phyloP scores from a whole-genome alignment of 1,140 invertebrate genomes.

The Drosophila cardini region DNA sequence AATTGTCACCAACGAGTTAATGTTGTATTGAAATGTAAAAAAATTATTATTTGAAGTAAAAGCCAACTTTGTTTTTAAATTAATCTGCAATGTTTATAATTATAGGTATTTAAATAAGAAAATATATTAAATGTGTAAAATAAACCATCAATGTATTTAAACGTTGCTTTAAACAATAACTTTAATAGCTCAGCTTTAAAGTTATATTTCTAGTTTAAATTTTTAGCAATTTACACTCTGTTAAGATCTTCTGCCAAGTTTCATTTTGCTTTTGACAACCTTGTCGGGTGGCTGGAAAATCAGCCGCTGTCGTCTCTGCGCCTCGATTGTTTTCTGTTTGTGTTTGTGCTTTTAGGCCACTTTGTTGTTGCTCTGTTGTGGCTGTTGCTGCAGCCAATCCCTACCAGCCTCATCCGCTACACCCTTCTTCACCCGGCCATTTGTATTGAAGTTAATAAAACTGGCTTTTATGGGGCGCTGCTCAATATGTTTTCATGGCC shows the following conservation, averaged over 20 bases:
- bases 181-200: no score
- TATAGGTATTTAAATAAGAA: no score
- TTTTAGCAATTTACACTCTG: no score
- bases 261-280: background rate
- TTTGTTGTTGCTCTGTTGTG: conserved; percentile 60
- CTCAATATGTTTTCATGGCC: conserved; percentile 81
- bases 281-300: conserved; percentile 12
- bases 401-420: conserved; percentile 1
- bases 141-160: no score
- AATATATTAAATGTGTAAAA: no score
- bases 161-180: no score
- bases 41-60: conserved; percentile 1
- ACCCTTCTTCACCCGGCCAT: conserved; percentile 31
- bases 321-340: conserved; percentile 56
- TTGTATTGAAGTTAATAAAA: conserved; percentile 79
- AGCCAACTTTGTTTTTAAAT: no score
- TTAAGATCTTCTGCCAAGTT: background rate
- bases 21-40: background rate
- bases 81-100: no score
- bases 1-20: background rate
- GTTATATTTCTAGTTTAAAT: no score
- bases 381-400: conserved; percentile 31
- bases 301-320: conserved; percentile 5
- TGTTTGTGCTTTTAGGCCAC: conserved; percentile 70
- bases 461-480: conserved; percentile 74